Conservation (phyloP, 2,797 vertebrate species). For the Phalloptychus januarius region DNA sequence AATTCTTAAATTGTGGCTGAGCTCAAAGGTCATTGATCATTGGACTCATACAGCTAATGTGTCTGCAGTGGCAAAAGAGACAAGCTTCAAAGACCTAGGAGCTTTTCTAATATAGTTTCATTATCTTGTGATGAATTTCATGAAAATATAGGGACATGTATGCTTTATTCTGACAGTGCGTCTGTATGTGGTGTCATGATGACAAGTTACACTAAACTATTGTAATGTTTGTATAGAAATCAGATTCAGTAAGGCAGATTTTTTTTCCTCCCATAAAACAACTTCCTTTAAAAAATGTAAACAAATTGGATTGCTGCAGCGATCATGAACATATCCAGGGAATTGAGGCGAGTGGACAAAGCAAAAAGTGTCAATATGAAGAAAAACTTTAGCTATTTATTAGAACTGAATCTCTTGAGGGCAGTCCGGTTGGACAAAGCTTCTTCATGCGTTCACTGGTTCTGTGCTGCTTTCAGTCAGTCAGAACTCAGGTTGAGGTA, state of each 20-base stretch:
- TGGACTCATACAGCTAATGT: conserved; percentile 11
- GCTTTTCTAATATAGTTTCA: background rate
- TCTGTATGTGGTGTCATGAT: conserved; percentile 2
- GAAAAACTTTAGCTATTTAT: background rate
- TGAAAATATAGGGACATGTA: conserved; percentile 21
- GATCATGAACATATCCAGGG: background rate
- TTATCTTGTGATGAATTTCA: conserved; percentile 18
- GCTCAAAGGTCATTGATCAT: conserved; percentile 31
- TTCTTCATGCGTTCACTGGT: background rate
- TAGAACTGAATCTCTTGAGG: background rate
- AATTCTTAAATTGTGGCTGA: conserved; percentile 46
- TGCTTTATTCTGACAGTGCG: conserved; percentile 19
- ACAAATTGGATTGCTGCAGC: background rate
- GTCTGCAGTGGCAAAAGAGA: conserved; percentile 23
- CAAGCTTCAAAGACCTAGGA: background rate
- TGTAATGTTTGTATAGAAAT: background rate
- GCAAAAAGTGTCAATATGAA: background rate
- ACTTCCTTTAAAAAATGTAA: background rate
- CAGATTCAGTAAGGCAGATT: background rate
- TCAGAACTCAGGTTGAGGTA: background rate
- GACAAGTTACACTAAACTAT: background rate
- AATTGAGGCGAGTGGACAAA: background rate
- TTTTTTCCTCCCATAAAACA: background rate
- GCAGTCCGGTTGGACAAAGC: background rate
- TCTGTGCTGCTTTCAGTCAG: background rate